These are phyloP conservation scores for Proteles cristata DNA, from an alignment of 2,113 vertebrate species.

Conservation along the genomic window DNA sequence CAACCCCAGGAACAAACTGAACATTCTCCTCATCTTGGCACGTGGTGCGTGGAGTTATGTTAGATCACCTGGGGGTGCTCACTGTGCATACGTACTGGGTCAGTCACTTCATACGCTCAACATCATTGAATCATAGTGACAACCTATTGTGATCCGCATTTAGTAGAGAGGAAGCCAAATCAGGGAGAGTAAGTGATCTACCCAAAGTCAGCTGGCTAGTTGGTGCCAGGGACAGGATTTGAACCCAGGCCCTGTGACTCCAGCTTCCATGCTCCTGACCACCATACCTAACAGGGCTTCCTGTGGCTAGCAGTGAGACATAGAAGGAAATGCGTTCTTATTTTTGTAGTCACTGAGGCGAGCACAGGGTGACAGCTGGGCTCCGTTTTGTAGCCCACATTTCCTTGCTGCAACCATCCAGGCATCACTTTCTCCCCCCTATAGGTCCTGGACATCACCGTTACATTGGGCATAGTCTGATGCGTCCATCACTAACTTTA, in stretches of 20 bases:
- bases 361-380: background rate
- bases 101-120: background rate
- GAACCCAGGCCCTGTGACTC: background rate
- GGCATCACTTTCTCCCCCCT: background rate
- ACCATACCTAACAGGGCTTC: too few relatives aligned
- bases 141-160: background rate
- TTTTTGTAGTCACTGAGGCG: background rate
- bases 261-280: background rate
- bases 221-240: background rate
- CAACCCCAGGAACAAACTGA: background rate
- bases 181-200: background rate
- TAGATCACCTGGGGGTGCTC: background rate
- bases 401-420: background rate
- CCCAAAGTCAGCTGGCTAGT: background rate
- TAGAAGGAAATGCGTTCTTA: background rate
- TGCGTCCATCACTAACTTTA: background rate
- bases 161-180: background rate
- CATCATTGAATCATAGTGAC: accelerated
- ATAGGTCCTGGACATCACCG: background rate
- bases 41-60: background rate
- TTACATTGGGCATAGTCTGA: background rate
- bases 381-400: background rate
- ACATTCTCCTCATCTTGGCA: background rate
- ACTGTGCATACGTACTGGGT: background rate
- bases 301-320: background rate